Percentiles rank a stretch among this genome's conserved stretches.
Evolutionary conservation across 2,113 vertebrate genomes (phyloP).

Genomic region (Pagrus major): DNA sequence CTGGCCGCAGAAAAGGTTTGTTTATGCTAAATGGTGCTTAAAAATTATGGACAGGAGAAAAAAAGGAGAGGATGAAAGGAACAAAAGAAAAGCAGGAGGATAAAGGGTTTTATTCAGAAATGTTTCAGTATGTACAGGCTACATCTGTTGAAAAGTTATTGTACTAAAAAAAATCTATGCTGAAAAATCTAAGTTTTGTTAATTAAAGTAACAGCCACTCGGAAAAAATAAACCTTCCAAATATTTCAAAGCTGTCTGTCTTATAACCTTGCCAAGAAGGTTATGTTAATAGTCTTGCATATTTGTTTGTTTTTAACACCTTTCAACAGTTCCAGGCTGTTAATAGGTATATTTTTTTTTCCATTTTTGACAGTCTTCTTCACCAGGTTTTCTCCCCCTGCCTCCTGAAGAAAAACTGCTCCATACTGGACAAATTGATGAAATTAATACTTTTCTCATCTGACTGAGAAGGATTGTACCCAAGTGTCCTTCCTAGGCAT

Average conservation of each 20-base stretch:
- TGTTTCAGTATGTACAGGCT: background rate
- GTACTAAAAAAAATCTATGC: background rate
- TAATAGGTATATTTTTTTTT: conserved; percentile 12
- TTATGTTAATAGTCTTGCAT: conserved; percentile 35
- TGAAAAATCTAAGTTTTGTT: background rate
- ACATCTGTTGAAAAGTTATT: conserved; percentile 15
- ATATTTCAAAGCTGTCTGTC: conserved; percentile 23
- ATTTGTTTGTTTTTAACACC: conserved; percentile 50
- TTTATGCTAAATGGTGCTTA: background rate
- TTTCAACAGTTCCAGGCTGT: conserved; percentile 22
- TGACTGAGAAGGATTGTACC: background rate
- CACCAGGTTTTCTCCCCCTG: background rate
- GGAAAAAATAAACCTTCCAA: conserved; percentile 12
- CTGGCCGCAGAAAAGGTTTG: conserved; percentile 15
- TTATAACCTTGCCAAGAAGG: background rate
- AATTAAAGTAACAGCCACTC: background rate
- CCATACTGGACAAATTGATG: background rate
- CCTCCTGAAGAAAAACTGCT: background rate
- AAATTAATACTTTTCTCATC: conserved; percentile 2
- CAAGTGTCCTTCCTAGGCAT: background rate
- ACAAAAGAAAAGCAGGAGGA: background rate
- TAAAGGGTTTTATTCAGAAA: background rate
- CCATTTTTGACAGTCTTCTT: conserved; percentile 11
- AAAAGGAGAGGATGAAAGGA: background rate
- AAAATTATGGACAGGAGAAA: background rate